Evolutionary conservation across 92 coral and sea anemone species (phyloP).

Genomic region (Metridium senile): DNA sequence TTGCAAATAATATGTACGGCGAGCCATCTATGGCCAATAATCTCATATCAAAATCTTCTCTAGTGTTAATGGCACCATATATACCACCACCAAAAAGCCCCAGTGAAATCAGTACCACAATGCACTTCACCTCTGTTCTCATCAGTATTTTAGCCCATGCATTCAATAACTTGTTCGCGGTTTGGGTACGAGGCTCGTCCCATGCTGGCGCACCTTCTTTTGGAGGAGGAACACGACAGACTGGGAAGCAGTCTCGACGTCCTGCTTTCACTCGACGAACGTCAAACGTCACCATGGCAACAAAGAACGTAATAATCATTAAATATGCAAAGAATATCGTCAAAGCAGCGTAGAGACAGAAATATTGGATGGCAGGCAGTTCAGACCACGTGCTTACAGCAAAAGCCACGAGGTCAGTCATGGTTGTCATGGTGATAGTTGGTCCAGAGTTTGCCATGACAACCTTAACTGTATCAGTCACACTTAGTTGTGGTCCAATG

Average conservation of each 20-base stretch:
- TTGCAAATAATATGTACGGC: slow-evolving; percentile 45
- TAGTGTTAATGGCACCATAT: slow-evolving; percentile 64
- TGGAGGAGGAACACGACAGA: slow-evolving; percentile 47
- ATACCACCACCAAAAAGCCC: slow-evolving; percentile 66
- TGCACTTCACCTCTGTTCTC: slow-evolving; percentile 40
- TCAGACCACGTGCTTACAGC: slow-evolving; percentile 84
- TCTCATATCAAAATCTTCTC: slow-evolving; percentile 68
- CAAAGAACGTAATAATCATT: slow-evolving; percentile 79
- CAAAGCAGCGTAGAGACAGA: slow-evolving; percentile 83
- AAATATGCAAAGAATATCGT: slow-evolving; percentile 66
- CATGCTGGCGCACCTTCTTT: slow-evolving; percentile 50
- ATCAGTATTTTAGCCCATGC: slow-evolving; percentile 62
- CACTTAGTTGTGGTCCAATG: slow-evolving; percentile 47
- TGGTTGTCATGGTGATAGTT: slow-evolving; percentile 94
- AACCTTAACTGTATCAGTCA: slow-evolving; percentile 57
- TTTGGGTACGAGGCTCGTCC: slow-evolving; percentile 61
- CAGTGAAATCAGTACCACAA: slow-evolving; percentile 50
- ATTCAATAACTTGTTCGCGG: slow-evolving; percentile 53
- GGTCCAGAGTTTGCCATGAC: slow-evolving; percentile 87
- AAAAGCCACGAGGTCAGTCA: slow-evolving; percentile 90
- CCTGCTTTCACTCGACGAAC: slow-evolving; percentile 68
- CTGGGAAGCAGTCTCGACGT: slow-evolving; percentile 79
- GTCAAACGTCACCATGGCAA: slow-evolving; percentile 78
- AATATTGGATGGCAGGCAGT: slow-evolving; percentile 74
- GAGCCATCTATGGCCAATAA: slow-evolving; percentile 83